Percentiles rank a stretch among this genome's conserved stretches.
Conservation (phyloP, 1,140 invertebrate genomes). For the Pemphigus obesinymphae region DNA sequence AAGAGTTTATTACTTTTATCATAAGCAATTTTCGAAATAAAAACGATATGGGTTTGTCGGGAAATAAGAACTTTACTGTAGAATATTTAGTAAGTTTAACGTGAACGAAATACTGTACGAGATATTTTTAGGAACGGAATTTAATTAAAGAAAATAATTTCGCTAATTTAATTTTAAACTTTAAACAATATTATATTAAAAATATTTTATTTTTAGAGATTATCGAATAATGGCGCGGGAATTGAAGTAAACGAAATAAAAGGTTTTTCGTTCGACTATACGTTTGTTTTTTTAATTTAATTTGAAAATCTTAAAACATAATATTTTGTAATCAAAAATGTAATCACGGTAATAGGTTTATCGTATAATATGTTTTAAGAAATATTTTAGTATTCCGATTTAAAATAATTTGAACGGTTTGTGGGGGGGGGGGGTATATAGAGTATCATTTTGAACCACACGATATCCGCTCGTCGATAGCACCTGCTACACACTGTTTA, state of each 20-base stretch:
- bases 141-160: background rate
- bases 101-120: too few relatives aligned
- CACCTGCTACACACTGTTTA: constrained; percentile 2
- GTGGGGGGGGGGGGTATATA: too few relatives aligned
- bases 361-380: background rate
- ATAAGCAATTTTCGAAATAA: too few relatives aligned
- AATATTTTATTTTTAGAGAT: background rate
- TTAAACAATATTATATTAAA: background rate
- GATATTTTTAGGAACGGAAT: too few relatives aligned
- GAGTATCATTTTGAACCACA: background rate
- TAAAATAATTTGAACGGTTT: background rate
- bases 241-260: background rate
- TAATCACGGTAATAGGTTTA: too few relatives aligned
- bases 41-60: too few relatives aligned
- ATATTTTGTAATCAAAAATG: too few relatives aligned
- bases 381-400: background rate
- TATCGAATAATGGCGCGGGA: too few relatives aligned
- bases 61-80: too few relatives aligned
- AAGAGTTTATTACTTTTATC: too few relatives aligned
- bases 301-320: background rate
- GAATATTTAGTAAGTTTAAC: too few relatives aligned
- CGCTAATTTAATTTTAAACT: background rate
- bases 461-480: background rate
- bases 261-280: background rate
- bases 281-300: background rate